These are phyloP conservation scores for Dendrolimus houi DNA, from an alignment of 2,888 invertebrate genomes.

Conservation along the genomic window DNA sequence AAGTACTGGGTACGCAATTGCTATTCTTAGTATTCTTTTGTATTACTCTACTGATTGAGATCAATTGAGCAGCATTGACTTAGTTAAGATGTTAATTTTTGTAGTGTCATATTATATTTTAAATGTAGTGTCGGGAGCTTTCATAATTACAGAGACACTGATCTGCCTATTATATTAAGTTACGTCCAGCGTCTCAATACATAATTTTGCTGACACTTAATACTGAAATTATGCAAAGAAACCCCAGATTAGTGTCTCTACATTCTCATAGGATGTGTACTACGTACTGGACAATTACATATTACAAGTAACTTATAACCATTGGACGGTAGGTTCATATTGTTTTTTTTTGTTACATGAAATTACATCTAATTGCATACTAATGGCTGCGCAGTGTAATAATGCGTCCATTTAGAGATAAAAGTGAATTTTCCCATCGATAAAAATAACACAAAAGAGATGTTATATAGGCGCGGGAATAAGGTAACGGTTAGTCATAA, in stretches of 20 bases:
- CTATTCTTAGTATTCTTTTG: no score
- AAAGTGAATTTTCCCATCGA: slow-evolving; percentile 39
- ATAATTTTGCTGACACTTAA: not conserved
- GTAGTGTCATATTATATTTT: no score
- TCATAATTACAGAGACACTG: not conserved
- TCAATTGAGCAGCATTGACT: no score
- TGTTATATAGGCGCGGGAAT: slow-evolving; percentile 39
- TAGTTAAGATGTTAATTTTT: no score
- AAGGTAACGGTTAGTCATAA: slow-evolving; percentile 30
- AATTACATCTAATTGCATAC: slow-evolving; percentile 16
- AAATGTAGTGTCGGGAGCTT: not conserved
- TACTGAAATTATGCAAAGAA: not conserved
- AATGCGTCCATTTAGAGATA: slow-evolving; percentile 13
- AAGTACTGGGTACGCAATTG: no score
- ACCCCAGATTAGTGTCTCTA: not conserved
- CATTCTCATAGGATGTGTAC: not conserved
- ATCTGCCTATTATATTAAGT: not conserved
- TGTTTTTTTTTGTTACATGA: not conserved
- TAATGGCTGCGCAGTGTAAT: slow-evolving; percentile 17
- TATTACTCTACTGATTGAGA: no score
- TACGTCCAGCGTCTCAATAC: not conserved
- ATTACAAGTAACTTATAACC: not conserved
- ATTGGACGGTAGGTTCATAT: not conserved
- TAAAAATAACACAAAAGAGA: slow-evolving; percentile 28
- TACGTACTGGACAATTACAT: not conserved